Conservation (phyloP, 2,113 vertebrate genomes). For the Cacatua alba region DNA sequence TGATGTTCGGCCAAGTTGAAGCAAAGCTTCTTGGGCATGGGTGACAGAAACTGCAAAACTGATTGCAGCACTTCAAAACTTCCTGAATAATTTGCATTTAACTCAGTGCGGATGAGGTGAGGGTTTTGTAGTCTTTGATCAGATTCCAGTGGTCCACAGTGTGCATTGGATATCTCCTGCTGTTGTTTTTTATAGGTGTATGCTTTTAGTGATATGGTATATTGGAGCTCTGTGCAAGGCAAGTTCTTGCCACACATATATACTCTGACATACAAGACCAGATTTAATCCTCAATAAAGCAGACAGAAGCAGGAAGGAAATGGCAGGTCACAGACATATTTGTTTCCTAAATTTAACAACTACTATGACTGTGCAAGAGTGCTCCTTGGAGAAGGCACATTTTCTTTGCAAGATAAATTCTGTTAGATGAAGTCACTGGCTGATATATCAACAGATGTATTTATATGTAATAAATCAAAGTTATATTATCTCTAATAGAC, state of each 20-base stretch:
- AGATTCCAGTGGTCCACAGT: fast-evolving
- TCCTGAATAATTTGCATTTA: not conserved
- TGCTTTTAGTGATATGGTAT: not conserved
- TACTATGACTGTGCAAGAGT: not conserved
- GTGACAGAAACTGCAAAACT: not conserved
- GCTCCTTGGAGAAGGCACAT: not conserved
- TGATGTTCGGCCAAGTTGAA: not conserved
- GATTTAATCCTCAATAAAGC: not conserved
- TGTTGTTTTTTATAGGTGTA: not conserved
- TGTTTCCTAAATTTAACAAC: not conserved
- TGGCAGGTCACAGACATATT: not conserved
- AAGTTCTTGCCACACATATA: not conserved
- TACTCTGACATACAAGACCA: not conserved
- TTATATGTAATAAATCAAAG: constrained; percentile 13
- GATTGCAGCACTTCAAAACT: not conserved
- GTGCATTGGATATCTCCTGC: fast-evolving
- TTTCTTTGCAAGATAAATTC: not conserved
- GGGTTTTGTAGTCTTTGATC: not conserved
- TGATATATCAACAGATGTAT: not conserved
- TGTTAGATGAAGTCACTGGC: not conserved
- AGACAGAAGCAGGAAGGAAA: not conserved
- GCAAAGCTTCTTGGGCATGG: not conserved
- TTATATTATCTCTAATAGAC: not conserved
- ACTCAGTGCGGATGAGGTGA: not conserved
- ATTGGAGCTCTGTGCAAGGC: not conserved